Percentiles rank a stretch among this genome's conserved stretches.
Evolutionary conservation across 2,888 invertebrate genomes (phyloP).

Genomic region (Acanthoscelides obtectus): DNA sequence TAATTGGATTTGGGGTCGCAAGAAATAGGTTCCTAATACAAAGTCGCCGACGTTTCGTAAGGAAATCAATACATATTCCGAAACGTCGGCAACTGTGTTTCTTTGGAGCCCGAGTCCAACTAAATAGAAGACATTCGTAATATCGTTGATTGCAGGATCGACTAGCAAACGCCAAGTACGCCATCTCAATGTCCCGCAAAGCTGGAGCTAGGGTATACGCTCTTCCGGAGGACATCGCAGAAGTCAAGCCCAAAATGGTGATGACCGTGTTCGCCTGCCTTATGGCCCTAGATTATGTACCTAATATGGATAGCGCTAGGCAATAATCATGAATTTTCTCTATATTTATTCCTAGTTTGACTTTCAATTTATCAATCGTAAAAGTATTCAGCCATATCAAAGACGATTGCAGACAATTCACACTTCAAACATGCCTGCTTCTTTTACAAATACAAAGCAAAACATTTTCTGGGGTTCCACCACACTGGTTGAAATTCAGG

Average conservation of each 20-base stretch:
- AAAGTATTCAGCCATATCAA: background rate
- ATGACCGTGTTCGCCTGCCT: conserved; percentile 99
- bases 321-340: conserved; percentile 19
- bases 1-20: too few relatives aligned
- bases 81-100: too few relatives aligned
- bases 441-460: too few relatives aligned
- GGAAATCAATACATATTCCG: too few relatives aligned
- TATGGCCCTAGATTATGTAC: conserved; percentile 96
- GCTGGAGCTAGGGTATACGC: conserved; percentile 98
- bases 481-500: too few relatives aligned
- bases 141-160: conserved; percentile 90
- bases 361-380: background rate
- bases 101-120: too few relatives aligned
- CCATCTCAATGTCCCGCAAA: conserved; percentile 95
- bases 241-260: conserved; percentile 97
- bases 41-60: too few relatives aligned
- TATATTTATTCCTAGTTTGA: background rate
- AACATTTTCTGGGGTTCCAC: too few relatives aligned
- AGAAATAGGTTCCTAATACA: too few relatives aligned
- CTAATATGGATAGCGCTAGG: conserved; percentile 65
- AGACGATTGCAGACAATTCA: background rate
- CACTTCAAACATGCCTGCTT: too few relatives aligned
- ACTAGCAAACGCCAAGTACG: conserved; percentile 97
- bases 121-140: too few relatives aligned
- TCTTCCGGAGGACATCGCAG: conserved; percentile 96